These are phyloP conservation scores for Eolophus roseicapilla DNA, from an alignment of 2,113 vertebrate species.

Conservation along the genomic window DNA sequence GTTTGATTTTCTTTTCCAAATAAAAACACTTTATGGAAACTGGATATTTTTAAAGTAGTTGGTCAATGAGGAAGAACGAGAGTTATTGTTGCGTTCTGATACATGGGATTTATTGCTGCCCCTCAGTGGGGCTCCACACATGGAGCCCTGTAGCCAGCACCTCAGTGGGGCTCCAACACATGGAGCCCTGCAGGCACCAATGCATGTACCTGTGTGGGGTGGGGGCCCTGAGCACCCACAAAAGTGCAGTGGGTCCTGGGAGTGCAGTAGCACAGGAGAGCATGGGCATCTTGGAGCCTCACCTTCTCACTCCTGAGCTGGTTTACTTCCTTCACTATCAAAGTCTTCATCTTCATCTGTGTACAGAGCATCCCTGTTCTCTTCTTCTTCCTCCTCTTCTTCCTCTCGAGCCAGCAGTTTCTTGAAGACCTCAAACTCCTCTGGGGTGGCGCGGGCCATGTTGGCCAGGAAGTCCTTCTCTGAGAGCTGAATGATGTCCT, in stretches of 20 bases:
- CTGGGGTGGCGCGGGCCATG: constrained; percentile 75
- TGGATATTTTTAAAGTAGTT: neutral
- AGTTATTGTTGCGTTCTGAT: neutral
- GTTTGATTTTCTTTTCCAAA: neutral
- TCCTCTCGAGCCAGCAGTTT: constrained; percentile 83
- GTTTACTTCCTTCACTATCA: neutral
- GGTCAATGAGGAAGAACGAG: fast-evolving
- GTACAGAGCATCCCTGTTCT: neutral
- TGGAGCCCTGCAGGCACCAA: neutral
- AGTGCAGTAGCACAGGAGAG: no score
- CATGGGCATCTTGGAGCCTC: fast-evolving
- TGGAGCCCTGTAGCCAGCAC: neutral
- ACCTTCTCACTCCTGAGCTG: neutral
- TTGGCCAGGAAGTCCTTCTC: constrained; percentile 77
- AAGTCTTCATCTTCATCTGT: neutral
- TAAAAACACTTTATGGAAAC: constrained; percentile 42
- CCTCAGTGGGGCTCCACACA: neutral
- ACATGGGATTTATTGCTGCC: neutral
- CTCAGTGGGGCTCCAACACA: neutral
- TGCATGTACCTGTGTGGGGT: neutral
- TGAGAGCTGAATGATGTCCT: constrained; percentile 71
- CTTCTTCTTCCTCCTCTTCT: neutral
- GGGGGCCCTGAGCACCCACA: no score
- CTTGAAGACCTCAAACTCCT: constrained; percentile 88
- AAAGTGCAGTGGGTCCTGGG: no score